phyloP scores from a whole-genome alignment of 2,797 vertebrate genomes.

The Clamator glandarius region DNA sequence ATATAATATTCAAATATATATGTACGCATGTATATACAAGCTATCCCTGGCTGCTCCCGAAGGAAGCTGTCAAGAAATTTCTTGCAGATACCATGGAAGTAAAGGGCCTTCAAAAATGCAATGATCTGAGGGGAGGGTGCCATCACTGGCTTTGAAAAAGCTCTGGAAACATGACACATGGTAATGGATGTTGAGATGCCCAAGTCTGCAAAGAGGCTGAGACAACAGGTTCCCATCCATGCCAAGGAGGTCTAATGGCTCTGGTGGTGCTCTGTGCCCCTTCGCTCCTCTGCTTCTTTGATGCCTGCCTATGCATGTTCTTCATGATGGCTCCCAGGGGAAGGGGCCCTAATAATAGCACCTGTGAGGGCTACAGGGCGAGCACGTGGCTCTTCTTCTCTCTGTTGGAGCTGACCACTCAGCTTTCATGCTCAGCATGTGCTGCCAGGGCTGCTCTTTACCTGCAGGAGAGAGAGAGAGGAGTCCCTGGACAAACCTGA shows the following conservation, averaged over 20 bases:
- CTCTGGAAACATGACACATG: accelerated
- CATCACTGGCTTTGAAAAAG: background rate
- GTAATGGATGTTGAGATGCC: background rate
- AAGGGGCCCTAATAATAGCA: background rate
- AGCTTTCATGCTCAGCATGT: background rate
- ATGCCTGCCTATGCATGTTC: background rate
- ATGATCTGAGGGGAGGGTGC: background rate
- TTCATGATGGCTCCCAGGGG: background rate
- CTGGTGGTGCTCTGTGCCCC: background rate
- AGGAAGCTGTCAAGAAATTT: background rate
- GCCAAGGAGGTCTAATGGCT: background rate
- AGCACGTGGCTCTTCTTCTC: background rate
- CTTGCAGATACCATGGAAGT: background rate
- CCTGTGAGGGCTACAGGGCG: background rate
- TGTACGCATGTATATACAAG: background rate
- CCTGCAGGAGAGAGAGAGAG: background rate
- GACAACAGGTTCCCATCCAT: accelerated
- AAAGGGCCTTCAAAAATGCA: background rate
- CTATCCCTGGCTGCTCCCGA: background rate
- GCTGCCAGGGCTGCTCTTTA: background rate
- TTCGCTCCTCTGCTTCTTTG: background rate
- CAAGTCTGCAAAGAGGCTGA: background rate
- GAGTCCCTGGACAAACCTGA: background rate
- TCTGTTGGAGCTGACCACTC: background rate
- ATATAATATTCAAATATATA: too few species aligned